Conservation (phyloP, 2,113 vertebrate species). For the Donacobius atricapilla region DNA sequence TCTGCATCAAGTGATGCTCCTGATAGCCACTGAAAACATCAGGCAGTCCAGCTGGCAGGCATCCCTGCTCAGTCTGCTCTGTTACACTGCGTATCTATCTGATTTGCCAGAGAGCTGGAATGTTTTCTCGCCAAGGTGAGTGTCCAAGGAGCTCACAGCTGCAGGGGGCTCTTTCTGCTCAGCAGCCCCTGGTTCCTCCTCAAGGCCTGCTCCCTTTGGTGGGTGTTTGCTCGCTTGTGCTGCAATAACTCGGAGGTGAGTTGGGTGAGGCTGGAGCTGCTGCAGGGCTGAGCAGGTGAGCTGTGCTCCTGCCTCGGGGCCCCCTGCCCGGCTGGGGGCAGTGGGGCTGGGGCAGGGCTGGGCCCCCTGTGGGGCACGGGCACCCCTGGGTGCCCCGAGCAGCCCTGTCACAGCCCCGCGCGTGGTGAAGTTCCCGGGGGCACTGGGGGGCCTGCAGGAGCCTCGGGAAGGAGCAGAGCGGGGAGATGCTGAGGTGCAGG, state of each 20-base stretch:
- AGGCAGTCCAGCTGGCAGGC: not conserved
- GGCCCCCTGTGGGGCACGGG: not conserved
- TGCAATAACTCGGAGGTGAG: not conserved
- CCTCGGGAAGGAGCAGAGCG: not conserved
- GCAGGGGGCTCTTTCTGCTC: not conserved
- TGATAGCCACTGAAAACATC: not conserved
- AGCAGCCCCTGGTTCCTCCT: not conserved
- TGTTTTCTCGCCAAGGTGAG: not conserved
- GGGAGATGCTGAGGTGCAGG: not conserved
- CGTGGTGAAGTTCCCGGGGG: accelerated
- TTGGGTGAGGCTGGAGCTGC: accelerated
- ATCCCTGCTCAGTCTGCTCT: not conserved
- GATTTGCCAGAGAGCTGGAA: not conserved
- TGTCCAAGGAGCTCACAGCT: not conserved
- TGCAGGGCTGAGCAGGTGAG: not conserved
- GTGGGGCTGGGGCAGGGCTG: no score
- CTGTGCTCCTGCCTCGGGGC: accelerated
- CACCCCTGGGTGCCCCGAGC: accelerated
- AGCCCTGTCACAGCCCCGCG: accelerated
- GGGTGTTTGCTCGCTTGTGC: not conserved
- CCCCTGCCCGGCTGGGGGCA: no score
- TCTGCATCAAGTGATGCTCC: not conserved
- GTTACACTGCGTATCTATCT: accelerated
- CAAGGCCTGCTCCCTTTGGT: not conserved
- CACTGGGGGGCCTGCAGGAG: accelerated